Conservation (phyloP, 2,888 invertebrate genomes). For the Atrina japonica region DNA sequence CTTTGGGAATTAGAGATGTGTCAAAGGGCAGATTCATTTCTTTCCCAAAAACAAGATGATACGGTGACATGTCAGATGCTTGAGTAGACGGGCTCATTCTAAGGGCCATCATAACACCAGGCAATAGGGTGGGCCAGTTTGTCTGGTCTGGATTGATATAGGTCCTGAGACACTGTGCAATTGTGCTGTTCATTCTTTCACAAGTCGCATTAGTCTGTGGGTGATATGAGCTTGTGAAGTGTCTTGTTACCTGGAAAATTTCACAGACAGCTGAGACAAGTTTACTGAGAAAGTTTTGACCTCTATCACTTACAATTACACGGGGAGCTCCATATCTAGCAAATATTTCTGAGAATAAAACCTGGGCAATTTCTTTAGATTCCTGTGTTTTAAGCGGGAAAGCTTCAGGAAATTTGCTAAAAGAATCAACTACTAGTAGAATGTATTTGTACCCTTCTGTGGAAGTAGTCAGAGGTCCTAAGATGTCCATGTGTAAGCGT, state of each 20-base stretch:
- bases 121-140: conserved; percentile 50
- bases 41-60: conserved; percentile 47
- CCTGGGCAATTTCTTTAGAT: conserved; percentile 49
- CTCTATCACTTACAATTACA: conserved; percentile 47
- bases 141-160: conserved; percentile 45
- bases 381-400: conserved; percentile 50
- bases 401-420: conserved; percentile 51
- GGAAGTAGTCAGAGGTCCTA: too few relatives aligned
- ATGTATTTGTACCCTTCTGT: too few relatives aligned
- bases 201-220: too few relatives aligned
- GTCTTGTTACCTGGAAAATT: too few relatives aligned
- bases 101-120: too few relatives aligned
- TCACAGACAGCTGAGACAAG: too few relatives aligned
- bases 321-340: conserved; percentile 50
- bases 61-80: conserved; percentile 47
- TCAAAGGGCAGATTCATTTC: conserved; percentile 50
- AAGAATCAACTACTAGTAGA: too few relatives aligned
- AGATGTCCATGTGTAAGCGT: conserved; percentile 28
- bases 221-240: conserved; percentile 42
- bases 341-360: conserved; percentile 51
- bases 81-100: conserved; percentile 44
- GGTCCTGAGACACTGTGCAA: conserved; percentile 46
- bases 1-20: too few relatives aligned
- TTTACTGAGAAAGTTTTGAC: too few relatives aligned
- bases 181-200: too few relatives aligned